Base-by-base conservation (phyloP, 1,140 invertebrate species). In the Rhopalosiphum padi region DNA sequence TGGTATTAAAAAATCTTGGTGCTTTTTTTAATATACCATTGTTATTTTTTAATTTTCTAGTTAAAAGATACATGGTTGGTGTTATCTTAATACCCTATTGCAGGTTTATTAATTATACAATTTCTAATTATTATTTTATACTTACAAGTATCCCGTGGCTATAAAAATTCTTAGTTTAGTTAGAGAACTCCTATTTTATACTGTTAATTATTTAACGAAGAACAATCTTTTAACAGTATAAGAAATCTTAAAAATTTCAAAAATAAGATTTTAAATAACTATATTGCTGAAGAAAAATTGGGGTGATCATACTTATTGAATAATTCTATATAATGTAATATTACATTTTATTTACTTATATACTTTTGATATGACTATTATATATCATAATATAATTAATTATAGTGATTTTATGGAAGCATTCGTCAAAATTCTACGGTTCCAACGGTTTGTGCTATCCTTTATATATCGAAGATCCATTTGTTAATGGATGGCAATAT, bases 381-480 rank as follows among this genome's bases (percentile, higher is more conserved):
- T 46, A 15, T n/a, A 68, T n/a, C 5, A n/a, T 30, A 82, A 37
- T 83, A 18, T 6, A 83, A 37, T 41, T 41, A 41, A 83, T 41
- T 41, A 8, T 55, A 96, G 96, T 96, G 2, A 94, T 97, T 21
- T 95, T 96, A n/a, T 97, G 97, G 96, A 95, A 95, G 87, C 96
- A 96, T 51, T 96, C 96, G 48, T 97, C 96, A 5, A 95, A 96
- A 90, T 97, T 97, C 95, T 98, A 97, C 94, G 97, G 97, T 11
- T 96, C 96, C 18, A 97, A 97, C 93, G 97, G 97, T 48, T 96
- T 97, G 94, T 98, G 97, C 94, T 97, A 97, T 94, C 97, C 97
- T 0, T 94, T 97, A 11, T 97, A 97, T 94, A 97, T 98, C 91
- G 96, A 97, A 94, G 97, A 97, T 94, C 96, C 97, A 6, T 97